Base-by-base conservation (phyloP, 2,888 invertebrate genomes). In the Cybosia mesomella region DNA sequence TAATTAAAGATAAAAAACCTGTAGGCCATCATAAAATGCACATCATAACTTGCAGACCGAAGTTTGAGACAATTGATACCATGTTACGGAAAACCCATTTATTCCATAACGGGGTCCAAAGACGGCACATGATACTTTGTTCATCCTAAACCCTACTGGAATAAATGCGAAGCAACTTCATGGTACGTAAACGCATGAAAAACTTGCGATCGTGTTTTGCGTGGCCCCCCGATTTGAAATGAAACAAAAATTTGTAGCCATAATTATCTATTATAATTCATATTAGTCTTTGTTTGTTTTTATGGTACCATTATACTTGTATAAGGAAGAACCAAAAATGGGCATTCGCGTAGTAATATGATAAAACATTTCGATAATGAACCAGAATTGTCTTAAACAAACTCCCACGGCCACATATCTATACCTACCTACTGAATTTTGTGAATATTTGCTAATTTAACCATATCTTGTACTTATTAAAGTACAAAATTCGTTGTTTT, bases 381-480 rank as follows among this genome's bases (percentile, higher is more conserved):
- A 36, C 39, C 36, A 75, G 54, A 72, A 67, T 66, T 61, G 21
- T 60, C 49, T 64, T 49, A 67, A 75, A 60, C 53, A 10, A 64
- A 73, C 73, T 58, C 77, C 73, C 69, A 73, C 73, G 62, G 13
- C 73, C 69, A 73, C 73, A 64, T 10, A 28, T 10, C 49, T 65
- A 65, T 43, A 66, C 60, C 18, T n/a, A n/a, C n/a, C n/a, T n/a
- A n/a, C n/a, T n/a, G 49, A 49, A 49, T 49, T 49, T n/a, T 49
- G n/a, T 49, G 49, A n/a, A 49, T 49, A 49, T n/a, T n/a, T 49
- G 5, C 49, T 18, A 39, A 43, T 18, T 39, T 2, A 18, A 2
- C 43, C 49, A 2, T 49, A 49, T n/a, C 9, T 0, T n/a, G 49
- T n/a, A n/a, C n/a, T 1, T n/a, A n/a, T 49, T 49, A 49, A 18